Evolutionary conservation across 2,888 invertebrate species (phyloP).

Genomic region (Dinocampus coccinellae): DNA sequence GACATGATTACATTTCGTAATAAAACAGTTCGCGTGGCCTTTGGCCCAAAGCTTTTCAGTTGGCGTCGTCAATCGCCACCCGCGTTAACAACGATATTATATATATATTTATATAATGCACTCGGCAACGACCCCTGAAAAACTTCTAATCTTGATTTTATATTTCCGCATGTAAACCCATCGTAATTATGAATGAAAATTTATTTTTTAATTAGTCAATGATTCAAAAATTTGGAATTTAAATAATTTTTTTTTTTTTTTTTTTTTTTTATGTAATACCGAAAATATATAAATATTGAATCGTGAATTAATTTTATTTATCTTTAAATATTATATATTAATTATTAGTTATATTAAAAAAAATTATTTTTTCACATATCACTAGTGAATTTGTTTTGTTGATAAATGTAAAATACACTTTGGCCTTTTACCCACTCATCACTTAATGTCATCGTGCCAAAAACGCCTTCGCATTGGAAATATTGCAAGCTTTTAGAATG

Average conservation of each 20-base stretch:
- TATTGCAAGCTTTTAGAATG: neutral
- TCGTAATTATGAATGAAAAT: constrained; percentile 32
- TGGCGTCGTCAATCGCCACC: constrained; percentile 2
- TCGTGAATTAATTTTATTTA: no score
- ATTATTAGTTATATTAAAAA: neutral
- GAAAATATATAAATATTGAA: no score
- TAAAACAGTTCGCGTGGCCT: neutral
- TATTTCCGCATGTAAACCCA: neutral
- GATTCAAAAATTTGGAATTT: constrained; percentile 29
- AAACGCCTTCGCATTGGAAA: neutral
- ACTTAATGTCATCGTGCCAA: neutral
- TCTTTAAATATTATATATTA: no score
- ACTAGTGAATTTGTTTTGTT: neutral
- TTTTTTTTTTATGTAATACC: neutral
- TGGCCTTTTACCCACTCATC: neutral
- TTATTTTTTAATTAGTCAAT: constrained; percentile 44
- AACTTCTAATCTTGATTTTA: constrained; percentile 27
- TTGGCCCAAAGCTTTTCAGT: constrained; percentile 6
- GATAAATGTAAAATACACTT: neutral
- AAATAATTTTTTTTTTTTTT: constrained; percentile 28
- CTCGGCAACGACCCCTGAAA: constrained; percentile 15
- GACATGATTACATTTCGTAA: neutral
- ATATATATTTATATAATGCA: constrained; percentile 3
- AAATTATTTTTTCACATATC: neutral
- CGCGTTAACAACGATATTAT: neutral